Base-by-base conservation (phyloP, 2,797 vertebrate genomes). In the Arrhamphus sclerolepis region DNA sequence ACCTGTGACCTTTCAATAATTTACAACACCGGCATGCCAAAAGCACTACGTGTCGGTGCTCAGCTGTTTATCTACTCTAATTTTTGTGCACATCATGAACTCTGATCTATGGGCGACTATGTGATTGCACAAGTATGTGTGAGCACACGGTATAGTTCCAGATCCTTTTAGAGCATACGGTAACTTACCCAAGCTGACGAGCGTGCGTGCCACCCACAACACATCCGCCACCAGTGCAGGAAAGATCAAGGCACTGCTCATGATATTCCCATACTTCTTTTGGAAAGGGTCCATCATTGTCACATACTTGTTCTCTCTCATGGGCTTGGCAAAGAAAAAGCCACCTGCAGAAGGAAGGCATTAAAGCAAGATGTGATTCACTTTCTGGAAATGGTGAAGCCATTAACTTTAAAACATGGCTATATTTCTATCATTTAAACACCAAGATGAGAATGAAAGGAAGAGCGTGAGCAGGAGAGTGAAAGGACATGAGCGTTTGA, bases 231-330 rank as follows among this genome's bases (percentile, higher is more conserved):
- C 77, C 22, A 90, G 77, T 5, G 89, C 86, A 0, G 88, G 87
- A 43, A 90, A 64, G 62, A 89, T 89, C 59, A 91, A 73, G 59
- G 88, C 82, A 84, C 81, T 89, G 90, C 92, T 91, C 89, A 95
- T 70, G 83, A 92, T 21, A 82, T 89, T 88, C 41, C 91, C 91
- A 56, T 92, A 92, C 67, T 89, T 92, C 70, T 86, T 41, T 26
- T 88, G 93, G 66, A 95, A 90, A 0, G 94, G 94, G 66, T 96
- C 94, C 93, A 95, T 95, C 87, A 95, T 89, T 0, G 94, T 95
- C 75, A 94, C 6, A 1, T 89, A 94, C 43, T 92, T 93, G 80
- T 92, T 95, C 62, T 89, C 83, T 87, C 93, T 92, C 93, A 94
- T 93, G 17, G 92, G 94, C 34, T 92, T 93, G 38, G 92, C 91